Evolutionary conservation across 2,797 vertebrate species (phyloP).

Genomic region (Vespertilio murinus): DNA sequence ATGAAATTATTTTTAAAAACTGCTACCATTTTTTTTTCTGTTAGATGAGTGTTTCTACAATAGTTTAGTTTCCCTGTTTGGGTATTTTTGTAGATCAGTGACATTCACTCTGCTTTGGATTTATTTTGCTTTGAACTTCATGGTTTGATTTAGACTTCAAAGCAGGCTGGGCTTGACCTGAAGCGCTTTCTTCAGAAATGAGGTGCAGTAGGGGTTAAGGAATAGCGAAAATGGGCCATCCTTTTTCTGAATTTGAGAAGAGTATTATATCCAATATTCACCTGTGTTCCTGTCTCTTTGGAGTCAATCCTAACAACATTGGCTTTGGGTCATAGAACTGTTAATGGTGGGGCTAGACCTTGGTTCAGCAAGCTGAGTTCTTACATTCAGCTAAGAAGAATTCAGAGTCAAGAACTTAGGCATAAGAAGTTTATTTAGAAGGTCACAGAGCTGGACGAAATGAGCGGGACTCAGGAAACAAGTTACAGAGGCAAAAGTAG

Average conservation of each 20-base stretch:
- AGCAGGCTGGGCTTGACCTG: background rate
- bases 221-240: background rate
- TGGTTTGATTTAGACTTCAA: constrained; percentile 33
- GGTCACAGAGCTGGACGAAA: background rate
- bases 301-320: background rate
- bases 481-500: background rate
- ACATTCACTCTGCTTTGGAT: background rate
- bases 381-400: background rate
- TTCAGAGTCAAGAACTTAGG: background rate
- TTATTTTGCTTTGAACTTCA: constrained; percentile 49
- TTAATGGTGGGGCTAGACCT: background rate
- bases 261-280: background rate
- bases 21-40: background rate
- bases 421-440: background rate
- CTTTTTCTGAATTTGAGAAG: background rate
- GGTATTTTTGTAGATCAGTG: background rate
- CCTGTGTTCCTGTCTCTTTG: background rate
- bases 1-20: constrained; percentile 12
- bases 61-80: background rate
- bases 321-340: background rate
- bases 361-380: background rate
- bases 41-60: background rate
- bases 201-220: background rate
- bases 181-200: background rate
- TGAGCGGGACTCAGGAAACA: background rate